A percentile compares a stretch with the other conserved stretches of the same genome.
Conservation (phyloP, 2,888 invertebrate species). For the Polymixis lichenea region DNA sequence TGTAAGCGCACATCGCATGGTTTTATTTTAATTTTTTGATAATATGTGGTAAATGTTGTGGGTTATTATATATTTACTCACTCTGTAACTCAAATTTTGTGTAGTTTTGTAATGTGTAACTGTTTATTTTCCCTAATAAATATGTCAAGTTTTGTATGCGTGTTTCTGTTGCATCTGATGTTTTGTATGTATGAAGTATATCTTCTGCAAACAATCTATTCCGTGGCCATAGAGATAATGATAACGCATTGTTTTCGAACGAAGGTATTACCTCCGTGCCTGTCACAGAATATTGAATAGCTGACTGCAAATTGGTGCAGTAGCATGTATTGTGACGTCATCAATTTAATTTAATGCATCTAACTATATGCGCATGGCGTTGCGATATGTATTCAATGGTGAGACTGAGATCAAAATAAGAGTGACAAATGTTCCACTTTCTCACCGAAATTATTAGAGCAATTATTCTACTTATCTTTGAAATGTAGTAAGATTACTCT, state of each 20-base stretch:
- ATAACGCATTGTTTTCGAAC: slow-evolving; percentile 50
- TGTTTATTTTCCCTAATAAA: too few relatives aligned
- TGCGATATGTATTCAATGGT: neutral
- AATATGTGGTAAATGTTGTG: too few relatives aligned
- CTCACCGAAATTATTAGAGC: slow-evolving; percentile 27
- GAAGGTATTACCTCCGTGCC: slow-evolving; percentile 29
- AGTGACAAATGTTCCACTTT: slow-evolving; percentile 31
- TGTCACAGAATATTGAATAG: slow-evolving; percentile 48
- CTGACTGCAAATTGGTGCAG: slow-evolving; percentile 40
- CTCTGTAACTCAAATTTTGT: too few relatives aligned
- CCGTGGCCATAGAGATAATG: slow-evolving; percentile 21
- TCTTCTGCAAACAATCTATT: slow-evolving; percentile 31
- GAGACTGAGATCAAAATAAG: slow-evolving; percentile 1
- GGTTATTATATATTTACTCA: too few relatives aligned
- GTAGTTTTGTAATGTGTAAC: too few relatives aligned
- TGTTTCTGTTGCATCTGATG: too few relatives aligned
- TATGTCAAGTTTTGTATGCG: neutral
- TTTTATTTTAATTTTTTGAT: too few relatives aligned
- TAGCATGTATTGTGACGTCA: slow-evolving; percentile 34
- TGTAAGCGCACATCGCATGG: too few relatives aligned
- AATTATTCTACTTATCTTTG: slow-evolving; percentile 24
- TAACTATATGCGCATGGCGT: too few relatives aligned
- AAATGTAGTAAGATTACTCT: slow-evolving; percentile 32
- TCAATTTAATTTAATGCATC: slow-evolving; percentile 1
- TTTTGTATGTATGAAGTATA: neutral